Base-by-base conservation (phyloP, 1,140 invertebrate genomes). In the Bombus haemorrhoidalis region DNA sequence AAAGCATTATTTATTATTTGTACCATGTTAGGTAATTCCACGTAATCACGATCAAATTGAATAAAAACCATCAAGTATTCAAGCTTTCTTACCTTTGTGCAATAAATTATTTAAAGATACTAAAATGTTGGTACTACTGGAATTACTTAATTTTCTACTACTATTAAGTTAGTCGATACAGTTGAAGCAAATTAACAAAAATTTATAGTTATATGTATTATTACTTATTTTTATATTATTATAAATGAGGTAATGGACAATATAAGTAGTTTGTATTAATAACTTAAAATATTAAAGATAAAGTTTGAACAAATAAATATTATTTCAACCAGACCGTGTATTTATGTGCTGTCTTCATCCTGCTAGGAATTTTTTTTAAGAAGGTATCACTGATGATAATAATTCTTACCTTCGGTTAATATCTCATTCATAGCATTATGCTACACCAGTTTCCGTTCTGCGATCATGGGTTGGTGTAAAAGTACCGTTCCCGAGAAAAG, bases 381-480 rank as follows among this genome's bases (percentile, higher is more conserved):
- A 18, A 9, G 71, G 22, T 28, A 85, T 18, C 77, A 85, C 57
- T 85, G 78, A 66, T 47, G 13, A 75, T 28, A 73, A 64, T 81
- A 73, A 81, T 53, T 74, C 76, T 66, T 81, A 74, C 68, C 43
- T 73, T 80, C 69, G 77, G 69, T 80, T 85, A 85, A 72, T 81
- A 69, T 85, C 43, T 79, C 69, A 81, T 64, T 85, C 69, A 81
- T 74, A 71, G 69, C 59, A 81, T 81, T 68, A 85, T 74, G 41
- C 78, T 75, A 68, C 32, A 13, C 71, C 72, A 69, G 79, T 81
- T 79, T 86, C 77, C 77, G 72, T 72, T 82, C 74, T 59, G 69
- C 34, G 62, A 80, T 75, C 59, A 86, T 86, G 71, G 72, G 8
- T 47, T 82, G 41, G 8, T 43, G 10, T 75, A 59, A 68, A 43